phyloP scores from a whole-genome alignment of 92 coral and sea anemone species.

The Epizoanthus scotinus region DNA sequence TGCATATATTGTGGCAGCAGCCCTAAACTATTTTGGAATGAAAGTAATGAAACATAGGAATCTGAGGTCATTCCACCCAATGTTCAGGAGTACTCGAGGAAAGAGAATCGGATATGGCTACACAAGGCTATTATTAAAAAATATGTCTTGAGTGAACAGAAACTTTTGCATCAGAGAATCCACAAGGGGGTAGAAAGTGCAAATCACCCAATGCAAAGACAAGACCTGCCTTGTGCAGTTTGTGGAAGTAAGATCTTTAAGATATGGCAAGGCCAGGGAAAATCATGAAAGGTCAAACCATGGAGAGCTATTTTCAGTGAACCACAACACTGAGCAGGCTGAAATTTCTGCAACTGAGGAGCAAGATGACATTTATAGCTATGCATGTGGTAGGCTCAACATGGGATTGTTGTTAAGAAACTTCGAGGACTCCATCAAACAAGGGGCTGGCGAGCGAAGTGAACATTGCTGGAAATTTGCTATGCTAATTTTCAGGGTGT shows the following conservation, averaged over 20 bases:
- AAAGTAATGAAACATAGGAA: slow-evolving; percentile 1
- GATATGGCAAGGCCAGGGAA: slow-evolving; percentile 50
- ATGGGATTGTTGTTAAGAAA: slow-evolving; percentile 37
- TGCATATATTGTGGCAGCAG: slow-evolving; percentile 49
- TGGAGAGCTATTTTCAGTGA: not conserved
- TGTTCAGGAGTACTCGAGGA: slow-evolving; percentile 14
- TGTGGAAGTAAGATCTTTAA: slow-evolving; percentile 51
- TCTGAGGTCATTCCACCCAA: slow-evolving; percentile 47
- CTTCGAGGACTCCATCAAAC: slow-evolving; percentile 49
- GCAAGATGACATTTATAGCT: slow-evolving; percentile 35
- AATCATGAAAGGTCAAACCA: slow-evolving; percentile 50
- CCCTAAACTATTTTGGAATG: slow-evolving; percentile 62
- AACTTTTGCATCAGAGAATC: not conserved
- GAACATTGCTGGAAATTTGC: slow-evolving; percentile 53
- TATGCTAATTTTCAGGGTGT: slow-evolving; percentile 34
- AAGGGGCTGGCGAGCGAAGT: slow-evolving; percentile 53
- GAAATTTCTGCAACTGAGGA: too few species aligned
- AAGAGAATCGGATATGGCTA: slow-evolving; percentile 50
- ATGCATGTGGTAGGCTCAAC: slow-evolving; percentile 41
- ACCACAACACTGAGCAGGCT: not conserved
- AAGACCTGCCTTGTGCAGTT: slow-evolving; percentile 26
- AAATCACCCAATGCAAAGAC: not conserved
- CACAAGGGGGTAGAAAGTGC: slow-evolving; percentile 8
- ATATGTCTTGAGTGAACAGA: slow-evolving; percentile 48
- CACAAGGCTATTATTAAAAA: slow-evolving; percentile 46